Evolutionary conservation across 1,140 invertebrate genomes (phyloP).

Genomic region (Sitobion miscanthi): DNA sequence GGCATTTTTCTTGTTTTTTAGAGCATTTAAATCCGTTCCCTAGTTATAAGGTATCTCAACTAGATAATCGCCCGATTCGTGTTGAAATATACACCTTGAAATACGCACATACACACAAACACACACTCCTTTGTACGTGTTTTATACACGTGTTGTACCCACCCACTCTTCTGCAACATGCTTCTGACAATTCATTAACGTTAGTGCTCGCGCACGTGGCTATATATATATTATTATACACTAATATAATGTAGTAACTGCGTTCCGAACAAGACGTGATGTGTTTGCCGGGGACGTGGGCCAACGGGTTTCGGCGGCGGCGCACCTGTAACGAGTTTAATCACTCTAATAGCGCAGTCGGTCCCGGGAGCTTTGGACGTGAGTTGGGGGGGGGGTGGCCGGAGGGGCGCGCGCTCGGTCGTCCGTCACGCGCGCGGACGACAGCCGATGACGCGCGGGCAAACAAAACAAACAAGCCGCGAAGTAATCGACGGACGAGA

Average conservation of each 20-base stretch:
- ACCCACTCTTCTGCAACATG: too few species aligned
- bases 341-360: constrained; percentile 20
- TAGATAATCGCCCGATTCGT: too few species aligned
- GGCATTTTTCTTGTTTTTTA: too few species aligned
- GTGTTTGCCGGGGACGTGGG: background rate
- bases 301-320: background rate
- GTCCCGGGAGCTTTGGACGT: background rate
- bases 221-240: background rate
- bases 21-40: too few species aligned
- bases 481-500: background rate
- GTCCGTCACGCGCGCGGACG: background rate
- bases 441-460: background rate
- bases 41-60: too few species aligned
- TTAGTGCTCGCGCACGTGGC: background rate
- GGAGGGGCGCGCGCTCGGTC: too few species aligned
- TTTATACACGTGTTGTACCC: too few species aligned
- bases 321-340: constrained; percentile 28
- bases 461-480: background rate
- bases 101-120: too few species aligned
- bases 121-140: too few species aligned
- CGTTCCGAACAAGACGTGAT: background rate
- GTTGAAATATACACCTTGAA: too few species aligned
- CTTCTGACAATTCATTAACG: constrained; percentile 3
- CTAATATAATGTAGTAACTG: background rate
- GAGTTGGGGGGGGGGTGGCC: too few species aligned